phyloP scores from a whole-genome alignment of 2,797 vertebrate species.

The Discoglossus pictus region DNA sequence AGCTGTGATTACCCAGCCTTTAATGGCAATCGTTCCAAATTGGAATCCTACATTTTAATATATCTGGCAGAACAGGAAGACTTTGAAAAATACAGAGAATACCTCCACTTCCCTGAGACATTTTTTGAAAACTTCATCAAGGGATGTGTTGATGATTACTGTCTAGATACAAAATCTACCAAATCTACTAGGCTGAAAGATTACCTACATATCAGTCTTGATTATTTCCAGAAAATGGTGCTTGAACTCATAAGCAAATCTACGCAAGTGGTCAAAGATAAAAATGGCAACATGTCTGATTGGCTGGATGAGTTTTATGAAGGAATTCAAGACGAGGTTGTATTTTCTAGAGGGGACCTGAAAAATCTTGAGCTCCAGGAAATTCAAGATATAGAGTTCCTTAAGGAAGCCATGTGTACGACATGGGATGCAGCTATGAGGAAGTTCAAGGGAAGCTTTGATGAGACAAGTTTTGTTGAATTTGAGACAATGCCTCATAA shows the following conservation, averaged over 20 bases:
- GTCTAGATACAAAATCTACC: neutral
- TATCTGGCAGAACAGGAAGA: constrained; percentile 63
- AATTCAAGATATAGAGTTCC: constrained; percentile 38
- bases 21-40: constrained; percentile 53
- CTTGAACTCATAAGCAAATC: constrained; percentile 53
- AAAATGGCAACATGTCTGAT: constrained; percentile 32
- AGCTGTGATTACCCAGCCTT: constrained; percentile 50
- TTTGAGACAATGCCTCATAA: constrained; percentile 26
- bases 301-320: constrained; percentile 53
- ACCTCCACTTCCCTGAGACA: constrained; percentile 37
- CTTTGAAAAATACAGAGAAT: constrained; percentile 59
- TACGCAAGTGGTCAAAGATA: constrained; percentile 50
- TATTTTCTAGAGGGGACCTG: constrained; percentile 39
- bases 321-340: constrained; percentile 26
- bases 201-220: constrained; percentile 53
- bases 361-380: constrained; percentile 47
- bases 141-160: constrained; percentile 34
- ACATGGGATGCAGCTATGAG: constrained; percentile 17
- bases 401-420: constrained; percentile 37
- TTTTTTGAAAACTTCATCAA: constrained; percentile 58
- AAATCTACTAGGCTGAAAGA: constrained; percentile 12
- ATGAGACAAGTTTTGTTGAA: neutral
- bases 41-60: constrained; percentile 64
- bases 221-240: constrained; percentile 33
- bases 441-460: constrained; percentile 7